These are phyloP conservation scores for Choloepus didactylus DNA, from an alignment of 2,797 vertebrate species.

Conservation along the genomic window DNA sequence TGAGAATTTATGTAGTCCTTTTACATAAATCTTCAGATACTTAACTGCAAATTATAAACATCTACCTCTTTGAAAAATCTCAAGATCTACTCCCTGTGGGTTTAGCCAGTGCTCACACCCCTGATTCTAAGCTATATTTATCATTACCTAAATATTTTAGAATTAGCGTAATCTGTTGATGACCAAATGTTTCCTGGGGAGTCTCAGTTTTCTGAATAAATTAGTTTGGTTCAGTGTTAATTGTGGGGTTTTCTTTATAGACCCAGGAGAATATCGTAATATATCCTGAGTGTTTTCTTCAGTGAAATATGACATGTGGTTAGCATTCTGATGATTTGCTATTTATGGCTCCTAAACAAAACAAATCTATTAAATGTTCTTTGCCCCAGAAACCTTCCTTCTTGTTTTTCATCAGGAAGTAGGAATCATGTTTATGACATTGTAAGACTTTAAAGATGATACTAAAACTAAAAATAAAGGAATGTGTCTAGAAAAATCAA, in stretches of 20 bases:
- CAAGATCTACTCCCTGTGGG: neutral
- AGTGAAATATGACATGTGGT: neutral
- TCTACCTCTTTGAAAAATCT: conserved; percentile 4
- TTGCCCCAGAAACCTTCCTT: neutral
- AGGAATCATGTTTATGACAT: neutral
- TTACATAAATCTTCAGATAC: conserved; percentile 45
- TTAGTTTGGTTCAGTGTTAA: conserved; percentile 55
- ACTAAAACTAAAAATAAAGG: neutral
- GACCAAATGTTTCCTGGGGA: conserved; percentile 58
- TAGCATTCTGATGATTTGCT: neutral
- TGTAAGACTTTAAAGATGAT: neutral
- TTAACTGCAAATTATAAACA: conserved; percentile 50
- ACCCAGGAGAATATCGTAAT: neutral
- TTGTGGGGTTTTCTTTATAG: conserved; percentile 17
- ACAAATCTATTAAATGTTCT: neutral
- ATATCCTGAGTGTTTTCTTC: neutral
- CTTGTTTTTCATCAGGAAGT: neutral
- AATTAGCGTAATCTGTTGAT: conserved; percentile 37
- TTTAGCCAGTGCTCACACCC: neutral
- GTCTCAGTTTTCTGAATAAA: conserved; percentile 72
- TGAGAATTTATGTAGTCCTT: neutral
- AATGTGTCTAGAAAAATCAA: neutral
- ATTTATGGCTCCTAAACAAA: neutral
- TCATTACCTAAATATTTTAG: conserved; percentile 12
- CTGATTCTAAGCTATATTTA: conserved; percentile 63